Evolutionary conservation across 2,113 vertebrate species (phyloP), one percentile per base, ranked within the genome.

Genomic region (Oceanodroma tethys): DNA sequence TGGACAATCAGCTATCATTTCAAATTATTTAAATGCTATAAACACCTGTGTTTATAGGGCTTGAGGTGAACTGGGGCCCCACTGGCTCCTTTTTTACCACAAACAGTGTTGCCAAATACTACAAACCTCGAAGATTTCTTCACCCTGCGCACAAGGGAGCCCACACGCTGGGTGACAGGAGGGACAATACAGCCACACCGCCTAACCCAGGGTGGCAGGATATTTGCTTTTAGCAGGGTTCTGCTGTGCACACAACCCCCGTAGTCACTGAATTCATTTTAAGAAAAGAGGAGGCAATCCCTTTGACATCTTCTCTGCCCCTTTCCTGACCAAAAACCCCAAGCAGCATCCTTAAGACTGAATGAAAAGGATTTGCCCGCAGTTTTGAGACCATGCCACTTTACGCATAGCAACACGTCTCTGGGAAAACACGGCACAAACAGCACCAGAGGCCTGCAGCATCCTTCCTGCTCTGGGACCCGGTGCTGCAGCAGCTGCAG

Each of bases 321-420:
- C 34, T 18, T 79, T 63, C 23, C 73, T 63, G 42, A 78, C n/a
- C 14, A 40, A 23, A 18, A 78, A 17, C 20, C 29, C 22, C 6
- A 14, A 22, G 25, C 40, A 34, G 52, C 81, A 27, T 11, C n/a
- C 38, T 63, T 78, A 34, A 78, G 32, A 43, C 26, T 25, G 34
- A 4, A 6, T n/a, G n/a, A 53, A 82, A 86, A 74, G 12, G n/a
- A 74, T 71, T 59, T 67, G 38, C 26, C 48, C 5, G 2, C 59
- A 23, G 8, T 70, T 70, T 34, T 42, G 67, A 92, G 59, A 42
- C 27, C 15, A 42, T 3, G 19, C 27, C 55, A 13, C 73, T 66
- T 63, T 4, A 47, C 0, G 0, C 42, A 40, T 11, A 87, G 60
- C 56, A 81, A 52, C 19, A 3, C 0, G 3, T 42, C 38, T 63